Evolutionary conservation across 2,888 invertebrate species (phyloP).

Genomic region (Dryobotodes eremita): DNA sequence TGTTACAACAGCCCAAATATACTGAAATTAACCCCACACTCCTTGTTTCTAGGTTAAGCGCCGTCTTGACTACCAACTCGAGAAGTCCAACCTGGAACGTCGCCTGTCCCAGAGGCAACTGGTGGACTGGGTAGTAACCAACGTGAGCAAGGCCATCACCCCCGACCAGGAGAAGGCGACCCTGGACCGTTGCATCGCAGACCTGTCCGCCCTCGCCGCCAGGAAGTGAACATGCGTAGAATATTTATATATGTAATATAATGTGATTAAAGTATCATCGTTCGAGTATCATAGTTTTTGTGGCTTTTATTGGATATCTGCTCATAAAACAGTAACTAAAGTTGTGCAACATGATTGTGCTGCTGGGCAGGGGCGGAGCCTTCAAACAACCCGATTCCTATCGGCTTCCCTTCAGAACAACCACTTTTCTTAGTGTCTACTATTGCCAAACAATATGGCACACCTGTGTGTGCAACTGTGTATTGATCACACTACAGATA

Average conservation of each 20-base stretch:
- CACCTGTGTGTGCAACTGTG: no score
- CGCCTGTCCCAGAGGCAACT: slow-evolving; percentile 97
- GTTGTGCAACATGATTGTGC: no score
- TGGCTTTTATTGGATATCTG: slow-evolving; percentile 21
- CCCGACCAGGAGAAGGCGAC: slow-evolving; percentile 98
- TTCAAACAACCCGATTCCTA: no score
- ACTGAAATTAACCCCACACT: neutral
- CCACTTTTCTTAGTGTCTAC: no score
- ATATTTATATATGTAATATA: slow-evolving; percentile 68
- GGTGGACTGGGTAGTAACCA: slow-evolving; percentile 97
- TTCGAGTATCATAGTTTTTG: slow-evolving; percentile 63
- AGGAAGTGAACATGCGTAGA: slow-evolving; percentile 74
- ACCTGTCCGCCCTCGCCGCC: slow-evolving; percentile 94
- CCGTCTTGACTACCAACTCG: slow-evolving; percentile 98
- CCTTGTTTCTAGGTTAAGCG: slow-evolving; percentile 92
- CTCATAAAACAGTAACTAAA: neutral
- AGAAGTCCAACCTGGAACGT: slow-evolving; percentile 95
- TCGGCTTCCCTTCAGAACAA: no score
- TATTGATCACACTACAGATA: no score
- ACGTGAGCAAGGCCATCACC: slow-evolving; percentile 96
- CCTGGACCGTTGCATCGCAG: slow-evolving; percentile 96
- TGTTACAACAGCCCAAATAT: neutral
- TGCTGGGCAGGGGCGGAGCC: no score
- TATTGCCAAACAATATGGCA: no score
- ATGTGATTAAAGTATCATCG: slow-evolving; percentile 68